Evolutionary conservation across 2,888 invertebrate genomes (phyloP).

Genomic region (Exocentrus adspersus): DNA sequence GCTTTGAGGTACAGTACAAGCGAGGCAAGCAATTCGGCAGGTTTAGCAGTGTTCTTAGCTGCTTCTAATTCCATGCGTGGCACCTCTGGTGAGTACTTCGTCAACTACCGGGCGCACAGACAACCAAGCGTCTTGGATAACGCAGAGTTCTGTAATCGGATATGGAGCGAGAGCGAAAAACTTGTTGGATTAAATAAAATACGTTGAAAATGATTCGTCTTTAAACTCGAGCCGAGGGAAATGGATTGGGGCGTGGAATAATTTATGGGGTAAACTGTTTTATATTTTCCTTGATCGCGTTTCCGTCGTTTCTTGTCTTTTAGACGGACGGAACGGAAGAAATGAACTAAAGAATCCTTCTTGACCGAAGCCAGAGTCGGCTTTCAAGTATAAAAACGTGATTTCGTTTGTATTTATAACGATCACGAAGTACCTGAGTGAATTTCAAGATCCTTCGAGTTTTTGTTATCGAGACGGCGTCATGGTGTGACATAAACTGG

Average conservation of each 20-base stretch:
- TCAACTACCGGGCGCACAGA: conserved; percentile 38
- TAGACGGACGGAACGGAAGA: conserved; percentile 7
- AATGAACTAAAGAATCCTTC: background rate
- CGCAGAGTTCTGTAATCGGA: conserved; percentile 34
- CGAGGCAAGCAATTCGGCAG: conserved; percentile 37
- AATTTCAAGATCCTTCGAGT: too few relatives aligned
- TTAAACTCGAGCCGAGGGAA: background rate
- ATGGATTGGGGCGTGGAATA: background rate
- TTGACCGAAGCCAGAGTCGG: background rate
- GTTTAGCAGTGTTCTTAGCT: conserved; percentile 40
- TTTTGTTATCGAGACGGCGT: too few relatives aligned
- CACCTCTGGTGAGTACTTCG: conserved; percentile 46
- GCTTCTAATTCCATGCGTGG: conserved; percentile 36
- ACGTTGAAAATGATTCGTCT: too few relatives aligned
- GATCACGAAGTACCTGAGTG: too few relatives aligned
- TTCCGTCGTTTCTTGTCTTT: background rate
- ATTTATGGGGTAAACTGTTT: conserved; percentile 17
- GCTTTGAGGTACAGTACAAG: conserved; percentile 35
- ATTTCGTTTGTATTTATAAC: too few relatives aligned
- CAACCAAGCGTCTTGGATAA: conserved; percentile 41
- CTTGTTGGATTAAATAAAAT: conserved; percentile 32
- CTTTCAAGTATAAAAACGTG: too few relatives aligned
- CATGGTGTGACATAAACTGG: too few relatives aligned
- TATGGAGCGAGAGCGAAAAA: conserved; percentile 43
- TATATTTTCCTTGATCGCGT: background rate